Evolutionary conservation across 1,140 invertebrate species (phyloP).

Genomic region (Ganaspis sp.): DNA sequence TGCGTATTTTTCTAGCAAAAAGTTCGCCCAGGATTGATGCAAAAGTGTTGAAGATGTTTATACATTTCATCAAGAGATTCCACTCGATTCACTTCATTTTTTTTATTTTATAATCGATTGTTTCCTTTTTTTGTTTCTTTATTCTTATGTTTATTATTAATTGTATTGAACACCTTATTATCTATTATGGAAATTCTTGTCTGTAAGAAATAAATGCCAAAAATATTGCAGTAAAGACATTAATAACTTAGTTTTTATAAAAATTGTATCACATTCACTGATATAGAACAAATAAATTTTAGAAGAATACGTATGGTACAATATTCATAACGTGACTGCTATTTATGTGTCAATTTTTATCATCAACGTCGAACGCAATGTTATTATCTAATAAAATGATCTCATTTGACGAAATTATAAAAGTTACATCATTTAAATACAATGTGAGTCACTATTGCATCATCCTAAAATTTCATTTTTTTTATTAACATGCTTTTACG

Average conservation of each 20-base stretch:
- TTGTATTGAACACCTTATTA: not conserved
- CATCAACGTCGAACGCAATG: conserved; percentile 41
- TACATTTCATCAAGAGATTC: not conserved
- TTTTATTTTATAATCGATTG: not conserved
- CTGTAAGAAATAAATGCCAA: not conserved
- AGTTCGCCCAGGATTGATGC: conserved; percentile 62
- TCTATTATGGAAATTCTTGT: not conserved
- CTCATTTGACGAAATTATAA: conserved; percentile 34
- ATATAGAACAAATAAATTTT: conserved; percentile 1
- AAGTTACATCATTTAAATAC: not conserved
- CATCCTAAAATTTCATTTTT: conserved; percentile 61
- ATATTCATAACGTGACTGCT: conserved; percentile 44
- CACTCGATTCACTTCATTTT: not conserved
- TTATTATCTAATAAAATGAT: conserved; percentile 20
- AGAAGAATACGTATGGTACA: not conserved
- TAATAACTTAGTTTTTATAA: not conserved
- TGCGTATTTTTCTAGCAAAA: conserved; percentile 59
- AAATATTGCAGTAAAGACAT: not conserved
- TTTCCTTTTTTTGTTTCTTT: no score
- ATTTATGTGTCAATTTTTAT: conserved; percentile 51
- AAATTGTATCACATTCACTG: not conserved
- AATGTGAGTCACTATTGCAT: conserved; percentile 65
- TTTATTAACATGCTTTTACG: conserved; percentile 45
- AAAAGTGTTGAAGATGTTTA: conserved; percentile 54
- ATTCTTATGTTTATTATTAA: no score